Evolutionary conservation across 2,888 invertebrate species (phyloP).

Genomic region (Cylloceria caligata): DNA sequence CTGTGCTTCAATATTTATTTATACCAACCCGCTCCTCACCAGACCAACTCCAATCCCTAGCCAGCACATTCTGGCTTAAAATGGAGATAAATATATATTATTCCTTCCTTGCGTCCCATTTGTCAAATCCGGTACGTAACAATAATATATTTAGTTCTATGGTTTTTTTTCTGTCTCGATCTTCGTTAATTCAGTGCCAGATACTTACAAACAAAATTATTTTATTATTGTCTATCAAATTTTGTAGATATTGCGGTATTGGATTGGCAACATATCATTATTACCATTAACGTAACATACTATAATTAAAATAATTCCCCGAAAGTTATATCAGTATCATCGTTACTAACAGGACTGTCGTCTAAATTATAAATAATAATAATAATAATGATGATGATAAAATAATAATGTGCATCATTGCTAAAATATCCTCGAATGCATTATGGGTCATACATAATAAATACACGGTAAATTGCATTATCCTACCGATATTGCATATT

Average conservation of each 20-base stretch:
- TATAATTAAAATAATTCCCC: background rate
- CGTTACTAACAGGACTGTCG: background rate
- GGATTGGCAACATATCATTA: background rate
- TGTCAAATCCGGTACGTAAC: no score
- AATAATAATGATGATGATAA: no score
- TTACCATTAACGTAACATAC: background rate
- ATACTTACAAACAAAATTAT: background rate
- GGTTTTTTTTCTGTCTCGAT: background rate
- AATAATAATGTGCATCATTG: background rate
- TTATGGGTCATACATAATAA: slow-evolving; percentile 12
- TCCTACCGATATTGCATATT: slow-evolving; percentile 18
- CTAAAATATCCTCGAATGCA: background rate
- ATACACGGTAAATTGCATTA: slow-evolving; percentile 36
- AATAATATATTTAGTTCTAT: background rate
- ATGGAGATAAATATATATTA: no score
- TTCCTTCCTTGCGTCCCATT: no score
- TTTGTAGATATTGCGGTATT: background rate
- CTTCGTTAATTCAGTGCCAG: background rate
- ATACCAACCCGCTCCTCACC: no score
- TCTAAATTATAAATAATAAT: background rate
- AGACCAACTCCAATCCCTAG: no score
- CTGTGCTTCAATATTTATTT: no score
- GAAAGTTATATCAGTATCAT: background rate
- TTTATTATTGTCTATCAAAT: background rate
- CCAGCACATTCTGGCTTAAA: no score